Evolutionary conservation across 2,797 vertebrate species (phyloP).

Genomic region (Ceyx erithaca): DNA sequence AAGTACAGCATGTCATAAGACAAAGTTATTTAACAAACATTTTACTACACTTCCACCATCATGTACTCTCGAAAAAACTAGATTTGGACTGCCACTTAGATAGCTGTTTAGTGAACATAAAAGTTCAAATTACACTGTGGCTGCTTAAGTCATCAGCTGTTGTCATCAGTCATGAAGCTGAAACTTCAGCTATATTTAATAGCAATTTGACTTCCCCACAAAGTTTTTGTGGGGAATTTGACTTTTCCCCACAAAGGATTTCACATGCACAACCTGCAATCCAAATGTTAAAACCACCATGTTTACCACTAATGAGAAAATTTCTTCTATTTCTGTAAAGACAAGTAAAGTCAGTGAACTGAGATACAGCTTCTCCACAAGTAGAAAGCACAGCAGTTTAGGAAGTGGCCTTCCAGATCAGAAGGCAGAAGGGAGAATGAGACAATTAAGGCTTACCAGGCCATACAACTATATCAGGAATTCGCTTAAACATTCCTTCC

Average conservation of each 20-base stretch:
- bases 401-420: neutral
- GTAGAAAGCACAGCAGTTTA: neutral
- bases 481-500: conserved; percentile 92
- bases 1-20: neutral
- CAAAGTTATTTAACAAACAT: neutral
- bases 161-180: neutral
- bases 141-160: neutral
- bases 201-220: neutral
- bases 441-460: conserved; percentile 87
- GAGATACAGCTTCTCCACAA: neutral
- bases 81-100: neutral
- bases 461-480: conserved; percentile 97
- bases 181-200: neutral
- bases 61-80: neutral
- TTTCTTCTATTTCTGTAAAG: neutral
- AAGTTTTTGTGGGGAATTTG: too few species aligned
- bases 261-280: neutral
- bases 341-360: neutral
- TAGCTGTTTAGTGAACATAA: neutral
- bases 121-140: neutral
- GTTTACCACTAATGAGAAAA: neutral
- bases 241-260: neutral
- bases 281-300: neutral
- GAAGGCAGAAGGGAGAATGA: neutral
- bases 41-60: neutral